Evolutionary conservation across 2,888 invertebrate genomes (phyloP).

Genomic region (Podabrus alpinus): DNA sequence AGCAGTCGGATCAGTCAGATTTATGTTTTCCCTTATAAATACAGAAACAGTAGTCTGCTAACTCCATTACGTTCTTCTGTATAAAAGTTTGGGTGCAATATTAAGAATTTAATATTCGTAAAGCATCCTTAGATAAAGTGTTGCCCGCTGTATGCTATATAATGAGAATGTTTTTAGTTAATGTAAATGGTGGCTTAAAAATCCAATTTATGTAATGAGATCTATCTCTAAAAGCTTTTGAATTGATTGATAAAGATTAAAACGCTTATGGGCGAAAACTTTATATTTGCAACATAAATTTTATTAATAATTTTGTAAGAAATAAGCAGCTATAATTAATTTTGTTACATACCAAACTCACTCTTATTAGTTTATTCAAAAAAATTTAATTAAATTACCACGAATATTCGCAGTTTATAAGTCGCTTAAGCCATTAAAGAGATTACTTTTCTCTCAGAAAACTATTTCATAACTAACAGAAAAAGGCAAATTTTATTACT

Average conservation of each 20-base stretch:
- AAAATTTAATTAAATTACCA: background rate
- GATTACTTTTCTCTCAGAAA: background rate
- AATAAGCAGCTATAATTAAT: background rate
- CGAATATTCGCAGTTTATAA: background rate
- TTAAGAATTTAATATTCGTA: slow-evolving; percentile 12
- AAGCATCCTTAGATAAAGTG: slow-evolving; percentile 1
- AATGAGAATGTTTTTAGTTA: slow-evolving; percentile 22
- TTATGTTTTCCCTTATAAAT: slow-evolving; percentile 25
- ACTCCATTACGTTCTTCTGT: slow-evolving; percentile 14
- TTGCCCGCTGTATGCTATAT: slow-evolving; percentile 11
- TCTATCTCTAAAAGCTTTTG: slow-evolving; percentile 6
- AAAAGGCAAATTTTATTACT: background rate
- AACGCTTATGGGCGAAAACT: background rate
- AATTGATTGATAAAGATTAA: slow-evolving; percentile 11
- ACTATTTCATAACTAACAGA: background rate
- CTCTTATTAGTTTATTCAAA: background rate
- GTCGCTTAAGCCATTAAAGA: background rate
- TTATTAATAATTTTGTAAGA: background rate
- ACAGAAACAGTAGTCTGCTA: slow-evolving; percentile 6
- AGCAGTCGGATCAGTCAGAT: slow-evolving; percentile 24
- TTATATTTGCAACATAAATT: background rate
- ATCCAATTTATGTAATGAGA: slow-evolving; percentile 20
- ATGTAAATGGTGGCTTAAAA: slow-evolving; percentile 16
- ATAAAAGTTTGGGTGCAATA: slow-evolving; percentile 15
- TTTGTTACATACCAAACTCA: background rate